A percentile compares a stretch with the other conserved stretches of the same genome.
Evolutionary conservation across 2,888 invertebrate genomes (phyloP).

Genomic region (Teinopalpus imperialis): DNA sequence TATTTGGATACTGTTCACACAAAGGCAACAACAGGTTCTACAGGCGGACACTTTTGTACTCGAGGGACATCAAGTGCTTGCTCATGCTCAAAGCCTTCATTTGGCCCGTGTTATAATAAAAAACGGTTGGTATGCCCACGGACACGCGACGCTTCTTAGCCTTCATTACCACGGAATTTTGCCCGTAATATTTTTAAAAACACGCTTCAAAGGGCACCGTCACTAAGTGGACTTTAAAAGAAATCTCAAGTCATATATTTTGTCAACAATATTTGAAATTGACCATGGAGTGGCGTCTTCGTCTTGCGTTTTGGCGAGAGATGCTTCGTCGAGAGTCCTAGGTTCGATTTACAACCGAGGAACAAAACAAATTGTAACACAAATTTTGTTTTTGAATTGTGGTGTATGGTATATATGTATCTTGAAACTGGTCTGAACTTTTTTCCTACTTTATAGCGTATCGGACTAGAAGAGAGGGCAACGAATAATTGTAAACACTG

Average conservation of each 20-base stretch:
- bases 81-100: slow-evolving; percentile 21
- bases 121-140: slow-evolving; percentile 20
- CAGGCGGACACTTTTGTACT: slow-evolving; percentile 4
- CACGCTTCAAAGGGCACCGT: slow-evolving; percentile 24
- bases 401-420: too few relatives aligned
- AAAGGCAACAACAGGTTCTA: slow-evolving; percentile 13
- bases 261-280: too few relatives aligned
- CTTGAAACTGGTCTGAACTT: too few relatives aligned
- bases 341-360: too few relatives aligned
- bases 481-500: too few relatives aligned
- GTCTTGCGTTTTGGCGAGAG: too few relatives aligned
- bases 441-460: too few relatives aligned
- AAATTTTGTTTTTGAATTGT: too few relatives aligned
- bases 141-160: slow-evolving; percentile 27
- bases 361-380: too few relatives aligned
- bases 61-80: slow-evolving; percentile 19
- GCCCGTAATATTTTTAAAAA: slow-evolving; percentile 25
- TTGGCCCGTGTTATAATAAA: slow-evolving; percentile 21
- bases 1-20: slow-evolving; percentile 3
- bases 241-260: slow-evolving; percentile 24
- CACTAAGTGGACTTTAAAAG: slow-evolving; percentile 14
- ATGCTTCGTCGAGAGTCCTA: too few relatives aligned
- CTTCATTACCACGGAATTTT: slow-evolving; percentile 26
- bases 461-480: too few relatives aligned
- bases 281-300: too few relatives aligned